These are phyloP conservation scores for Alaudala cheleensis DNA, from an alignment of 2,113 vertebrate genomes.

Conservation along the genomic window DNA sequence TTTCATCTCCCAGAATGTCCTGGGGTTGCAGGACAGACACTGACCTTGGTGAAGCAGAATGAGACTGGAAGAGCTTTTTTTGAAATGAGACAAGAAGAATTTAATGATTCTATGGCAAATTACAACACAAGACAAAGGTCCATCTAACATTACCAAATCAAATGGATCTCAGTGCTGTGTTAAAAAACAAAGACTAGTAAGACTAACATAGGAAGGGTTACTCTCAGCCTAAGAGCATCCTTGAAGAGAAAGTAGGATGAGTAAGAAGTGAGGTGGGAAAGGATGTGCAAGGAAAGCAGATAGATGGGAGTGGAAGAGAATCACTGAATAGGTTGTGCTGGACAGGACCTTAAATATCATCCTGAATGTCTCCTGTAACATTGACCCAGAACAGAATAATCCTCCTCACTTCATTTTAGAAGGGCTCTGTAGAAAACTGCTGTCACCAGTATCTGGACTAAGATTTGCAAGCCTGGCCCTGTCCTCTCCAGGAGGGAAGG, in stretches of 20 bases:
- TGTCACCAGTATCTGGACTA: background rate
- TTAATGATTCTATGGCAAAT: background rate
- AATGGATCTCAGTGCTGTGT: background rate
- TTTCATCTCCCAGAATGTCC: background rate
- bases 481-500: background rate
- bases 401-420: background rate
- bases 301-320: background rate
- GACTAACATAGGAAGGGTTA: background rate
- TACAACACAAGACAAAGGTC: background rate
- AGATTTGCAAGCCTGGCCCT: background rate
- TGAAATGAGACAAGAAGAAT: background rate
- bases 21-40: background rate
- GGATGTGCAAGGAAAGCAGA: background rate
- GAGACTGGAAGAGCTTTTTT: background rate
- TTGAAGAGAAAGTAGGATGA: background rate
- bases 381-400: background rate
- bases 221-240: background rate
- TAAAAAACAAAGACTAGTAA: background rate
- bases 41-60: background rate
- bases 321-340: accelerated
- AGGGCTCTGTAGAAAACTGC: background rate
- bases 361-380: background rate
- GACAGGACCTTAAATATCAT: background rate
- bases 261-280: background rate
- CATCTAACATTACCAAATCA: background rate